Base-by-base conservation (phyloP, 2,797 vertebrate genomes). In the Coregonus suidteri region DNA sequence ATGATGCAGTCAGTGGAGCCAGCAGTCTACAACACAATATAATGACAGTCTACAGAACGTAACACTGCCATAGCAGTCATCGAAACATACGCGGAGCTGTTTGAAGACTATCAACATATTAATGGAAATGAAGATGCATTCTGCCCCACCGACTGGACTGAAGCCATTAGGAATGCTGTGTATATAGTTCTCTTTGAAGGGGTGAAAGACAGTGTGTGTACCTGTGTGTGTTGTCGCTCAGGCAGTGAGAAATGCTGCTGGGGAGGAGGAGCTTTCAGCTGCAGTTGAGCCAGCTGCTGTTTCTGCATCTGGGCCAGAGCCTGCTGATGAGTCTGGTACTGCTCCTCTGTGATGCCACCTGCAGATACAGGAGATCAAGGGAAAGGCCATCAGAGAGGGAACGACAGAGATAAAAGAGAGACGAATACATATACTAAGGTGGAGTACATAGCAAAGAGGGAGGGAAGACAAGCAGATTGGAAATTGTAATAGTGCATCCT, bases 281-380 rank as follows among this genome's bases (percentile, higher is more conserved):
- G 95, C 81, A 96, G 94, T 88, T 97, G 96, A 69, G 95, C 95
- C 79, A 97, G 93, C 73, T 97, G 96, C 83, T 96, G 96, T 83
- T 94, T 95, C 89, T 97, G 96, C 97, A 97, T 98, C 85, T 97
- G 96, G 83, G 93, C 95, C 82, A 98, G 85, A 89, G 98, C 97
- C 92, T 97, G 96, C 84, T 96, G 96, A 86, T 98, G 97, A 52
- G 94, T 95, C 89, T 96, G 95, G 88, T 95, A 98, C 65, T 98
- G 96, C 82, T 98, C 96, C 87, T 97, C 96, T 30, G 97, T 98
- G 91, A 98, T 96, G 31, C 95, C 96, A 82, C 94, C 96, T 86
- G 94, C 68, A 31, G 52, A 51, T 90, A 74, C 0, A 69, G 73
- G 81, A 68, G 71, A 18, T 30, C 73, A 77, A 51, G 18, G 52